Conservation (phyloP, 2,797 vertebrate genomes). For the Acestrorhynchus altus region DNA sequence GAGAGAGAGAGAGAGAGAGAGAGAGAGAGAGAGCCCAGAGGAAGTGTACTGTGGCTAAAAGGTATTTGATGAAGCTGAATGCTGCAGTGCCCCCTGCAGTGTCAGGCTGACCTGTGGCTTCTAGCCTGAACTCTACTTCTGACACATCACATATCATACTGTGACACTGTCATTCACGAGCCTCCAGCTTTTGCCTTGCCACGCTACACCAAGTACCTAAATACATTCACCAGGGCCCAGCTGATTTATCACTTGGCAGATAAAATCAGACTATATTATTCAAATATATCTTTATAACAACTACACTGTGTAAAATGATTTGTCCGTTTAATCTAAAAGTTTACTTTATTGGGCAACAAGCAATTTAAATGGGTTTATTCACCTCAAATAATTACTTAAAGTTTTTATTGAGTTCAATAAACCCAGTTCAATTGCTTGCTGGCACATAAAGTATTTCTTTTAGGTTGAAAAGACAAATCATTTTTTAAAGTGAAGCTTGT, state of each 20-base stretch:
- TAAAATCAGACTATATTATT: not conserved
- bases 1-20: not conserved
- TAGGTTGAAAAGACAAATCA: no score
- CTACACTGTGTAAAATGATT: no score
- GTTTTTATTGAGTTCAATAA: no score
- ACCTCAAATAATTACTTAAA: no score
- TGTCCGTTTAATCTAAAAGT: no score
- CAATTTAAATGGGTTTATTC: no score
- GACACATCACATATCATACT: constrained; percentile 43
- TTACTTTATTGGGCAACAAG: no score
- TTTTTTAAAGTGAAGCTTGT: no score
- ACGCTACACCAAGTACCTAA: no score
- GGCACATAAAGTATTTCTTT: no score
- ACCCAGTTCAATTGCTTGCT: no score
- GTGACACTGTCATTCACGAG: constrained; percentile 33
- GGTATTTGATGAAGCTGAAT: constrained; percentile 60
- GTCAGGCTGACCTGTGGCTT: constrained; percentile 53
- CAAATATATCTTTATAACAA: no score
- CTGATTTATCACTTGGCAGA: not conserved
- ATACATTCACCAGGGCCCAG: not conserved
- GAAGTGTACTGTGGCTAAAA: constrained; percentile 47
- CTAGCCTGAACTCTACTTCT: constrained; percentile 59
- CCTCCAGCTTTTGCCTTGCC: not conserved
- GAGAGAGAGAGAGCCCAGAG: constrained; percentile 19
- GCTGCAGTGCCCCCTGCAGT: constrained; percentile 43